These are phyloP conservation scores for Chelon labrosus DNA, from an alignment of 2,797 vertebrate genomes.

Conservation along the genomic window DNA sequence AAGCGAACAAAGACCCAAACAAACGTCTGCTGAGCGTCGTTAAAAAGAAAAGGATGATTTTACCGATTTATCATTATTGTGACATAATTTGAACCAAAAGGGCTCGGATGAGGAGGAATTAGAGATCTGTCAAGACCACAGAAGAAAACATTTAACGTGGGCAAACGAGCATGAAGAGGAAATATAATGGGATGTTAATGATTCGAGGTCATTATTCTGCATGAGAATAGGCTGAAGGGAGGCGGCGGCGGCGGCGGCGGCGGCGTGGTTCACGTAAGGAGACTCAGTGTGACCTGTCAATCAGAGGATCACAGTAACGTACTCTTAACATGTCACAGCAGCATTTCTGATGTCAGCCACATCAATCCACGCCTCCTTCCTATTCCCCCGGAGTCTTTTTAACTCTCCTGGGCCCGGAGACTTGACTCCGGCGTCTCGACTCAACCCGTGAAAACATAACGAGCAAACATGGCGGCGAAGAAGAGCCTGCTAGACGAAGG, in stretches of 20 bases:
- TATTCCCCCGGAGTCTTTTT: slow-evolving; percentile 51
- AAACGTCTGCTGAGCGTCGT: slow-evolving; percentile 19
- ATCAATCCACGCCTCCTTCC: slow-evolving; percentile 48
- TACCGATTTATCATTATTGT: slow-evolving; percentile 29
- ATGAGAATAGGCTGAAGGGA: slow-evolving; percentile 6
- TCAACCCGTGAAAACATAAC: slow-evolving; percentile 76
- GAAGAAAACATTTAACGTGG: slow-evolving; percentile 17
- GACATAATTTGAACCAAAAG: slow-evolving; percentile 46
- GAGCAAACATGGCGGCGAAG: slow-evolving; percentile 67
- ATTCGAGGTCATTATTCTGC: slow-evolving; percentile 18
- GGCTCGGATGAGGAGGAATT: neutral
- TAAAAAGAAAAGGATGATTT: slow-evolving; percentile 20
- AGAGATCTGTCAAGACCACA: slow-evolving; percentile 7
- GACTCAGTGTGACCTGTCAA: slow-evolving; percentile 18
- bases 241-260: neutral
- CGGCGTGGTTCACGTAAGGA: neutral
- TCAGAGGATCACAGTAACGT: slow-evolving; percentile 30
- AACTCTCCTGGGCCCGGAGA: slow-evolving; percentile 60
- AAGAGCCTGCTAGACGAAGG: slow-evolving; percentile 22
- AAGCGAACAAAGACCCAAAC: neutral
- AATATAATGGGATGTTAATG: slow-evolving; percentile 12
- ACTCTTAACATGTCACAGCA: slow-evolving; percentile 27
- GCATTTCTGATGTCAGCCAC: slow-evolving; percentile 34
- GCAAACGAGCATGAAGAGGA: slow-evolving; percentile 29
- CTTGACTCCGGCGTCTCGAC: slow-evolving; percentile 57